Evolutionary conservation across 2,797 vertebrate genomes (phyloP).

Genomic region (Pitangus sulphuratus): DNA sequence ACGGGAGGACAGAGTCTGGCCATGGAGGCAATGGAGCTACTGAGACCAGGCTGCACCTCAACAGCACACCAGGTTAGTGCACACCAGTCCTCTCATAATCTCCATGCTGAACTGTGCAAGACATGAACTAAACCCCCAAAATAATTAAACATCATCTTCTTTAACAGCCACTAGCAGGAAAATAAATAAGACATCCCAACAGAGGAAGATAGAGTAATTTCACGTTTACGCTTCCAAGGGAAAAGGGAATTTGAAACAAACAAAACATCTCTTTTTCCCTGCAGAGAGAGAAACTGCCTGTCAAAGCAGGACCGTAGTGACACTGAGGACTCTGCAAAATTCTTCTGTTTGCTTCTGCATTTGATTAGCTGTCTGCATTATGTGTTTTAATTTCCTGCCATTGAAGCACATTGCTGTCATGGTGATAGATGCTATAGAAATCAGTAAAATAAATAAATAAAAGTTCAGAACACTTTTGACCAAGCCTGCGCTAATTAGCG

Average conservation of each 20-base stretch:
- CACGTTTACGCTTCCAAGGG: neutral
- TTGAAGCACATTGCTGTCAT: constrained; percentile 63
- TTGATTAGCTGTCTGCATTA: constrained; percentile 68
- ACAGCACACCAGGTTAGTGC: neutral
- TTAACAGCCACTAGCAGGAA: constrained; percentile 9
- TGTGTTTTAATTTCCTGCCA: constrained; percentile 71
- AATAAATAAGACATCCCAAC: constrained; percentile 55
- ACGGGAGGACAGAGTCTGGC: fast-evolving
- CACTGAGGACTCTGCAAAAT: constrained; percentile 46
- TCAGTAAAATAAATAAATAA: constrained; percentile 61
- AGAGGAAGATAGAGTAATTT: constrained; percentile 41
- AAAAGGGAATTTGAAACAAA: constrained; percentile 53
- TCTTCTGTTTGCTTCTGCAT: constrained; percentile 67
- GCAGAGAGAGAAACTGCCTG: constrained; percentile 48
- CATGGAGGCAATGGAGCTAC: neutral
- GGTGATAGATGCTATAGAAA: constrained; percentile 65
- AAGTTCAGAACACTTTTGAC: constrained; percentile 68
- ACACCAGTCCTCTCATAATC: neutral
- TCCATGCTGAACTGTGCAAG: neutral
- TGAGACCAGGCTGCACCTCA: neutral
- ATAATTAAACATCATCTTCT: constrained; percentile 32
- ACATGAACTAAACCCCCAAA: neutral
- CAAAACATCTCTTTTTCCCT: constrained; percentile 24
- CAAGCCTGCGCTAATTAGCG: constrained; percentile 51
- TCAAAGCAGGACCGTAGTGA: constrained; percentile 13